These are phyloP conservation scores for Nymphicus hollandicus DNA, from an alignment of 2,113 vertebrate genomes.

Conservation along the genomic window DNA sequence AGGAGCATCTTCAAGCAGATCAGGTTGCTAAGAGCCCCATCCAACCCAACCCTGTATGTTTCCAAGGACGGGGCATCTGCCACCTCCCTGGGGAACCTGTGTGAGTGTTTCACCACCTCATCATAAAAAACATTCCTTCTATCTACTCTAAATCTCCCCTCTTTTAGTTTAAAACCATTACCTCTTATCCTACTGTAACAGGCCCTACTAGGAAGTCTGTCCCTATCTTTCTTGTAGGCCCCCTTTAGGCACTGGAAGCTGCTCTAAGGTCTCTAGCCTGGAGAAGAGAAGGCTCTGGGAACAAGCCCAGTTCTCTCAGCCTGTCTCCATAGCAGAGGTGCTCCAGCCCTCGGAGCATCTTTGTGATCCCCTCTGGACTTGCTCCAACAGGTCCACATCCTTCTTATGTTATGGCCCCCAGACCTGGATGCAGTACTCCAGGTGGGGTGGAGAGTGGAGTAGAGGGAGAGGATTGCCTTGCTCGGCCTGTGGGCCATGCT, in stretches of 20 bases:
- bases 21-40: not conserved
- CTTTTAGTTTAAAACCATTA: not conserved
- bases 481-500: not conserved
- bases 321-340: not conserved
- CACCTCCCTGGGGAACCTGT: not conserved
- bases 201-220: not conserved
- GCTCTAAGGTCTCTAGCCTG: not conserved
- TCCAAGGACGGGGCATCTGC: not conserved
- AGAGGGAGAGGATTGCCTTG: not conserved
- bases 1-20: not conserved
- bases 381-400: not conserved
- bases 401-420: not conserved
- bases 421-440: not conserved
- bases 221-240: not conserved
- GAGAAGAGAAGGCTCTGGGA: not conserved
- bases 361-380: not conserved
- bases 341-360: not conserved
- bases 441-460: not conserved
- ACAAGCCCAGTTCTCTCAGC: not conserved
- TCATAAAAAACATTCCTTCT: not conserved
- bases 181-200: not conserved
- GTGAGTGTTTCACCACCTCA: not conserved
- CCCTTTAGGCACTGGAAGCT: not conserved
- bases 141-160: not conserved
- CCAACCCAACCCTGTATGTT: not conserved